Base-by-base conservation (phyloP, 1,140 invertebrate species). In the Uloborus diversus region DNA sequence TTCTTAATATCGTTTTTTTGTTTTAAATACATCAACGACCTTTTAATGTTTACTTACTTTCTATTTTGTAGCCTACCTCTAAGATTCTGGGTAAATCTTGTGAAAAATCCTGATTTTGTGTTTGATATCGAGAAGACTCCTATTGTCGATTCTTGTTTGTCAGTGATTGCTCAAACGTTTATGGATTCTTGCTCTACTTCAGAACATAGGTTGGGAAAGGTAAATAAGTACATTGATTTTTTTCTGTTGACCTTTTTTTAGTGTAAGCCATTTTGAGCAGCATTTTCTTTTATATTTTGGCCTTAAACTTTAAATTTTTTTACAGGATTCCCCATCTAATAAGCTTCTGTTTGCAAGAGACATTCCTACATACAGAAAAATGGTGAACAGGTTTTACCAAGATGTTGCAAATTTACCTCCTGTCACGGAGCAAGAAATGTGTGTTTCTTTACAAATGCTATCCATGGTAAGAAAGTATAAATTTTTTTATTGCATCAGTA, bases 81-180 rank as follows among this genome's bases (percentile, higher is more conserved):
- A 27, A 85, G 92, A 65, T 99, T 99, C 89, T 99, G 98, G 98
- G 98, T 99, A 25, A 99, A 99, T 89, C 91, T 99, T 59, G 99
- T 99, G 81, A 99, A 99, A 88, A 99, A 99, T 91, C 98, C 98
- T n/a, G 98, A 99, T 87, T 99, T 99, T 89, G 96, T 99, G 42
- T 99, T 99, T 88, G 97, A 99, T 86, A 97, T 99, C 83, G 94
- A 98, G 88, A 99, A 99, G 88, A 99, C 97, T 23, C 98, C 98
- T 87, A 99, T 98, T 81, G 97, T 99, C 64, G 98, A 99, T 87
- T 97, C 97, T 11, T 99, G 97, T 88, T 89, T 99, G 76, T 99
- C 96, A 69, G 98, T 99, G 30, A 96, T 99, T 81, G 98, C 97
- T 85, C 98, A 99, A 90, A 99, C 97, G 13, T 99, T 99, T 87